Base-by-base conservation (phyloP, 1,140 invertebrate species). In the Drosophila prosaltans region DNA sequence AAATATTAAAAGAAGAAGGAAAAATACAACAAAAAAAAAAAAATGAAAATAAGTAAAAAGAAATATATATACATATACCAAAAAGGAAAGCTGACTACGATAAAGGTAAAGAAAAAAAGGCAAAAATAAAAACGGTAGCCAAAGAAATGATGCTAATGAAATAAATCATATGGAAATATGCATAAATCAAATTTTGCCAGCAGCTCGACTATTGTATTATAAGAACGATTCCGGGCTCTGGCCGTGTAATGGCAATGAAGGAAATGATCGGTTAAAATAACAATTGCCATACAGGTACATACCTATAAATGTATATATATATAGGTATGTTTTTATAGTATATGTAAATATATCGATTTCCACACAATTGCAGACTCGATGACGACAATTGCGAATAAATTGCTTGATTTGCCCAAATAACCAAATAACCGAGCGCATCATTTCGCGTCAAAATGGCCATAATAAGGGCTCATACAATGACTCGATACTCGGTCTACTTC, bases 141-240 rank as follows among this genome's bases (percentile, higher is more conserved):
- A 41, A 69, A 66, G 45, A 59, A 62, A 43, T 89, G 69, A 88
- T 89, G 84, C 84, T 88, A 89, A 88, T 88, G 84, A 88, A 88
- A 88, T 88, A 89, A 89, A 89, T 89, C 84, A 89, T 81, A 89
- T 89, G 84, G 84, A 89, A 89, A 89, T 89, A 81, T 89, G 84
- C 84, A 89, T 89, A 89, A 89, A 89, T 89, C 84, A 89, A 84
- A 89, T 89, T 88, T 89, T 40, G 40, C 72, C 69, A 71, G 67
- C 67, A 62, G 69, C 57, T 16, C 16, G 32, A 41, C 66, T 63
- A 41, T 30, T 45, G 40, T 41, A 11, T 16, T 32, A 24, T 40
- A 32, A 6, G 32, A 66, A 41, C 26, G 36, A 62, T 59, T 61
- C 43, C 66, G 60, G 62, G 58, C 62, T 55, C 26, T 59, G 54